Percentiles rank a stretch among this genome's conserved stretches.
These are phyloP conservation scores for Phyllostomus hastatus DNA, from an alignment of 2,113 vertebrate species.

Conservation along the genomic window DNA sequence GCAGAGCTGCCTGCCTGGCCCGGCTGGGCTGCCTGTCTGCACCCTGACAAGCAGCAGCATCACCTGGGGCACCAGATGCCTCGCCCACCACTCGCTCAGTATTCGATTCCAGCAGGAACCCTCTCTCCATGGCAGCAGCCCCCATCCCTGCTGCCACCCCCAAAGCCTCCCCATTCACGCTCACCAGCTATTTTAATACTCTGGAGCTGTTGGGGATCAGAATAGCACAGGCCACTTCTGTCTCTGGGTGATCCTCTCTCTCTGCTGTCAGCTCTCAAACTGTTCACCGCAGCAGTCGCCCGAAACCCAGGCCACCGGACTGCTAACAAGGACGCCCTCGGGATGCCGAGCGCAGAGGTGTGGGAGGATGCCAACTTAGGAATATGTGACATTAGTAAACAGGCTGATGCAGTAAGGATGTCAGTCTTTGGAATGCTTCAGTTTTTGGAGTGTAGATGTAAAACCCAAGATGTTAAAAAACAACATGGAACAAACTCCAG, in stretches of 20 bases:
- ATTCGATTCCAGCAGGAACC: background rate
- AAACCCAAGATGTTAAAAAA: constrained; percentile 5
- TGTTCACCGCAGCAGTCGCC: background rate
- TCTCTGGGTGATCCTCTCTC: constrained; percentile 1
- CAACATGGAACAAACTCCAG: constrained; percentile 11
- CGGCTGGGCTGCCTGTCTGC: background rate
- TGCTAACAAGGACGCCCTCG: background rate
- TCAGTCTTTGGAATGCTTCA: background rate
- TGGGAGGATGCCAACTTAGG: background rate
- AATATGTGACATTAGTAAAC: constrained; percentile 35
- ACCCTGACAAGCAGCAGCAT: background rate
- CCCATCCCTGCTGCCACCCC: background rate
- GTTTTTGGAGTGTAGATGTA: background rate
- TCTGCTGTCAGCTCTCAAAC: constrained; percentile 4
- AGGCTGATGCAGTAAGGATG: background rate
- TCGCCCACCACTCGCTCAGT: fast-evolving
- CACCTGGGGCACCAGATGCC: background rate
- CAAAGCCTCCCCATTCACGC: background rate
- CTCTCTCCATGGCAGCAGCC: background rate
- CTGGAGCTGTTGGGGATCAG: background rate
- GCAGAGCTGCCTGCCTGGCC: background rate
- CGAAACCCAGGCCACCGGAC: background rate
- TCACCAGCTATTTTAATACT: constrained; percentile 33
- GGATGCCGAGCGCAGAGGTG: background rate
- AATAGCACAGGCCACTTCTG: background rate